Evolutionary conservation across 1,140 invertebrate species (phyloP).

Genomic region (Musca vetustissima): DNA sequence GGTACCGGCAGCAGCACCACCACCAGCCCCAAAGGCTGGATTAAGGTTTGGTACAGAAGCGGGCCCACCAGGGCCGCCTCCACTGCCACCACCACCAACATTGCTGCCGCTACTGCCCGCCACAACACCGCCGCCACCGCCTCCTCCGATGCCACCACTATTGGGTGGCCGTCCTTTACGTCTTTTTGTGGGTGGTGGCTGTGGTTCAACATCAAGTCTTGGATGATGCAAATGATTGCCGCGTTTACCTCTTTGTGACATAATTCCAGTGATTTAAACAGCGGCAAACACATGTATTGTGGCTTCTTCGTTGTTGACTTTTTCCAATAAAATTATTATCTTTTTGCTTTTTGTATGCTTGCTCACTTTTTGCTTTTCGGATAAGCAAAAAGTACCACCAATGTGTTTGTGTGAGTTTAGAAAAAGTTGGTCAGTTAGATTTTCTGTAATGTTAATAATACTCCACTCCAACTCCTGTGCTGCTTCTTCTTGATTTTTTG

Average conservation of each 20-base stretch:
- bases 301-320: slow-evolving; percentile 4
- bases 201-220: slow-evolving; percentile 53
- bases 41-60: too few species aligned
- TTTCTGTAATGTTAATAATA: too few species aligned
- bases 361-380: too few species aligned
- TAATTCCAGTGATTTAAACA: slow-evolving; percentile 41
- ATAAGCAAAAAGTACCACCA: too few species aligned
- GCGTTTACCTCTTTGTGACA: slow-evolving; percentile 57
- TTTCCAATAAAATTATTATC: neutral
- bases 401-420: too few species aligned
- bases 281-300: slow-evolving; percentile 17
- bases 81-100: slow-evolving; percentile 10
- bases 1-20: neutral
- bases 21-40: neutral
- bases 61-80: slow-evolving; percentile 2
- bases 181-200: slow-evolving; percentile 51
- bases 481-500: too few species aligned
- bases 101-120: slow-evolving; percentile 15
- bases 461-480: too few species aligned
- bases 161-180: slow-evolving; percentile 54
- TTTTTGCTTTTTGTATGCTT: too few species aligned
- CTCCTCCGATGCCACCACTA: slow-evolving; percentile 35
- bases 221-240: slow-evolving; percentile 53
- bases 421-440: too few species aligned
- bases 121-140: slow-evolving; percentile 25